These are phyloP conservation scores for Drosophila watanabei DNA, from an alignment of 1,140 invertebrate genomes.

Conservation along the genomic window DNA sequence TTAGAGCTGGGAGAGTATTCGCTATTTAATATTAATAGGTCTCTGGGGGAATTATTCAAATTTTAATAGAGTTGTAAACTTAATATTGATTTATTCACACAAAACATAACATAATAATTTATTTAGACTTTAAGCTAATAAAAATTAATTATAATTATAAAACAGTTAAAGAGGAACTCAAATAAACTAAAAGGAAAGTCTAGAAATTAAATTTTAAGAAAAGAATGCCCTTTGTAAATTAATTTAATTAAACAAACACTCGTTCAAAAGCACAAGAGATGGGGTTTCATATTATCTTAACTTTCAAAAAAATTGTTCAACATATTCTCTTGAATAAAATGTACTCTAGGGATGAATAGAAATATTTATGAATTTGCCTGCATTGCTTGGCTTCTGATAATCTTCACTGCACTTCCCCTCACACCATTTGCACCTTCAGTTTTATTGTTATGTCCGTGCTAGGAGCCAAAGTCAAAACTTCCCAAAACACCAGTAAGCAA, in stretches of 20 bases:
- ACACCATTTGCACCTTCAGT: slow-evolving; percentile 24
- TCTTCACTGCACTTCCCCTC: not conserved
- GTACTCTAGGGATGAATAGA: not conserved
- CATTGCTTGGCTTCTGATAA: slow-evolving; percentile 5
- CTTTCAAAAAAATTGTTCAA: not conserved
- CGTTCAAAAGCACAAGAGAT: not conserved
- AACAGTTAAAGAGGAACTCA: too few species aligned
- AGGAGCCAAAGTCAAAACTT: slow-evolving; percentile 31
- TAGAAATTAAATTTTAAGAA: too few species aligned
- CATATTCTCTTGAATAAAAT: too few species aligned
- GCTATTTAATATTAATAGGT: not conserved
- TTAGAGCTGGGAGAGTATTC: too few species aligned
- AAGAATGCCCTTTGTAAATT: not conserved
- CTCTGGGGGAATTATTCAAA: not conserved
- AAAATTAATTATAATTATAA: too few species aligned
- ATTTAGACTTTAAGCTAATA: too few species aligned
- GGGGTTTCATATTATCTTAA: not conserved
- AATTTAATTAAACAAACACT: not conserved
- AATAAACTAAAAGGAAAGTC: too few species aligned
- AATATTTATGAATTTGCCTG: not conserved
- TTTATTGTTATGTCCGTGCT: slow-evolving; percentile 27
- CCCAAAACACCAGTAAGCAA: slow-evolving; percentile 30
- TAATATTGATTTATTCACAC: too few species aligned
- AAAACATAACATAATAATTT: too few species aligned
- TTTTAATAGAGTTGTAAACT: not conserved